Percentiles rank a stretch among this genome's conserved stretches.
These are phyloP conservation scores for Neodiprion virginianus DNA, from an alignment of 1,140 invertebrate genomes.

Conservation along the genomic window DNA sequence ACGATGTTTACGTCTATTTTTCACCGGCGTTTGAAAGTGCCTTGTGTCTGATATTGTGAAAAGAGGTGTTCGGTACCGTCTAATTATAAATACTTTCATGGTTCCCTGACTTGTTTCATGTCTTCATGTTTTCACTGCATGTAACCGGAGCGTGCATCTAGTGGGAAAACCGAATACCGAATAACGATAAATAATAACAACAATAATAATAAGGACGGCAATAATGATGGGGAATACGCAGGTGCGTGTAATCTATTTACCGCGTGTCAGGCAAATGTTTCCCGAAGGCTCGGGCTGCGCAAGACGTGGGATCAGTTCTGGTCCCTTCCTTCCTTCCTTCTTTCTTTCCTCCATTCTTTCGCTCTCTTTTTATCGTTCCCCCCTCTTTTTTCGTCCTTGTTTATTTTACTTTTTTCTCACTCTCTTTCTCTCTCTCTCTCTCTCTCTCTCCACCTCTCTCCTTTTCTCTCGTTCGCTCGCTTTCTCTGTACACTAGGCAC, in stretches of 20 bases:
- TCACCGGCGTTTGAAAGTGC: too few species aligned
- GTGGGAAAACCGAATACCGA: too few species aligned
- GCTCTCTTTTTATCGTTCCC: background rate
- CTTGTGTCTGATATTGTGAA: too few species aligned
- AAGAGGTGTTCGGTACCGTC: too few species aligned
- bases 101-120: too few species aligned
- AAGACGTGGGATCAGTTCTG: slow-evolving; percentile 1
- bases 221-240: slow-evolving; percentile 26
- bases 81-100: too few species aligned
- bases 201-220: background rate
- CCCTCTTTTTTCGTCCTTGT: background rate
- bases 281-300: slow-evolving; percentile 29
- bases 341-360: slow-evolving; percentile 16
- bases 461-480: background rate
- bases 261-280: slow-evolving; percentile 22
- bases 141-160: too few species aligned
- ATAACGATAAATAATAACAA: too few species aligned
- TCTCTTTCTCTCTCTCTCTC: background rate
- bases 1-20: too few species aligned
- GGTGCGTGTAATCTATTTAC: slow-evolving; percentile 44
- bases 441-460: background rate
- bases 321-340: slow-evolving; percentile 19
- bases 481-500: slow-evolving; percentile 18
- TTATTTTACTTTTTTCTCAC: slow-evolving; percentile 5
- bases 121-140: too few species aligned